Percentiles rank a stretch among this genome's conserved stretches.
These are phyloP conservation scores for Clanis bilineata DNA, from an alignment of 2,888 invertebrate species.

Conservation along the genomic window DNA sequence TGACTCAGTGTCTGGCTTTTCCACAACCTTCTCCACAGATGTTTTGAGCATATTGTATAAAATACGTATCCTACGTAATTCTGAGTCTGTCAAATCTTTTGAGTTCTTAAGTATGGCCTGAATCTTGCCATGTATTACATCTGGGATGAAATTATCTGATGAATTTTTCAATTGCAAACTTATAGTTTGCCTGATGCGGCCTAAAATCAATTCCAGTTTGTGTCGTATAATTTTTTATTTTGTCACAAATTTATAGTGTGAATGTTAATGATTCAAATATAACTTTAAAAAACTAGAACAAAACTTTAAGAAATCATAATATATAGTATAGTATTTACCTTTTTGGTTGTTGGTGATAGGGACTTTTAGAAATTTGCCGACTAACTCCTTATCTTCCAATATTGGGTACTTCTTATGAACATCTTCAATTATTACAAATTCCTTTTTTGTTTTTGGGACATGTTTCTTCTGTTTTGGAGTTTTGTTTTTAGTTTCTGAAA, in stretches of 20 bases:
- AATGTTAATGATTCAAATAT: not conserved
- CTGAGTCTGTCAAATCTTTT: constrained; percentile 46
- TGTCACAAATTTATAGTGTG: not conserved
- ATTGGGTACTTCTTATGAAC: constrained; percentile 49
- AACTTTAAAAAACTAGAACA: not conserved
- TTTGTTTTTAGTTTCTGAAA: not conserved
- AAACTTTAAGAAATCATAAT: not conserved
- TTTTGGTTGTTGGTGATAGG: constrained; percentile 68
- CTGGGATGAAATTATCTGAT: constrained; percentile 49
- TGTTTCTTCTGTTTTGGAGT: not conserved
- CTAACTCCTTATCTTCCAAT: constrained; percentile 51
- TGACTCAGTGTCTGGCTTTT: constrained; percentile 24
- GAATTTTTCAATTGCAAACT: constrained; percentile 57
- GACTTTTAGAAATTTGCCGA: constrained; percentile 52
- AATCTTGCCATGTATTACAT: constrained; percentile 62
- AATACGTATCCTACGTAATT: constrained; percentile 62
- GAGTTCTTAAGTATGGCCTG: constrained; percentile 49
- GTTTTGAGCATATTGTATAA: constrained; percentile 66
- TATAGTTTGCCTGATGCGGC: constrained; percentile 61
- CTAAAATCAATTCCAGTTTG: constrained; percentile 38
- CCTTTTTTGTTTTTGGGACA: not conserved
- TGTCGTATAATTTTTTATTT: not conserved
- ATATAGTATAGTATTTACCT: constrained; percentile 51
- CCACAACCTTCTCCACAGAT: constrained; percentile 25
- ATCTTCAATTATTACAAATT: constrained; percentile 27